Evolutionary conservation across 2,888 invertebrate genomes (phyloP), one percentile per base, ranked within the genome.

Genomic region (Lasioglossum zephyrum): DNA sequence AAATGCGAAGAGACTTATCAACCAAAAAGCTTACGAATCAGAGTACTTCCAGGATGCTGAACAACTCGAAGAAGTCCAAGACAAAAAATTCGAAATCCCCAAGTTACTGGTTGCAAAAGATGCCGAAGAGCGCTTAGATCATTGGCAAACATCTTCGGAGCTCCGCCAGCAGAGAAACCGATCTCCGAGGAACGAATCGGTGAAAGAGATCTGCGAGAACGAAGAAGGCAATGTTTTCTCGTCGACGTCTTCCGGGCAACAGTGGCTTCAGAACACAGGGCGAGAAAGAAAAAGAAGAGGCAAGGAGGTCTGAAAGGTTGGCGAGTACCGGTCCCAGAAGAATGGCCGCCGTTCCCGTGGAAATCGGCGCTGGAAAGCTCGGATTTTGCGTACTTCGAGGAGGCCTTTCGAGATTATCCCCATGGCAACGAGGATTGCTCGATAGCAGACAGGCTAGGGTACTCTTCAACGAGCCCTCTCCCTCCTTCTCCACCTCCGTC

Each of bases 401-500:
- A 79, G 84, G 75, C 81, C 87, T 86, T 78, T 84, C 75, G 89
- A 89, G 91, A 91, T 92, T 91, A 92, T 93, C 92, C 90, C 93
- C 92, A 92, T 92, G 92, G 92, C 92, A 92, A 92, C 92, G 88
- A 87, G 88, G 85, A 88, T 86, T 89, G 91, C 89, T 93, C 92
- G 91, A 92, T 92, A 92, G 86, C 89, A 90, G 90, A 88, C 88
- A 79, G 79, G 70, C 86, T 86, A 82, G 76, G 87, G 86, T 41
- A 57, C 82, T 79, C 86, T 87, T 86, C 82, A 86, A 79, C 76
- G 41, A 78, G 72, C 79, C 47, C 66, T 36, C 66, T 73, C 79
- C 76, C 73, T 74, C 63, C 39, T n/a, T 26, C 13, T 31, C 18
- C 73, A 9, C 18, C 31, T 26, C 18, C 26, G 13, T 31, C 16